Evolutionary conservation across 2,888 invertebrate species (phyloP), one percentile per base, ranked within the genome.

Genomic region (Dorcus hopei): DNA sequence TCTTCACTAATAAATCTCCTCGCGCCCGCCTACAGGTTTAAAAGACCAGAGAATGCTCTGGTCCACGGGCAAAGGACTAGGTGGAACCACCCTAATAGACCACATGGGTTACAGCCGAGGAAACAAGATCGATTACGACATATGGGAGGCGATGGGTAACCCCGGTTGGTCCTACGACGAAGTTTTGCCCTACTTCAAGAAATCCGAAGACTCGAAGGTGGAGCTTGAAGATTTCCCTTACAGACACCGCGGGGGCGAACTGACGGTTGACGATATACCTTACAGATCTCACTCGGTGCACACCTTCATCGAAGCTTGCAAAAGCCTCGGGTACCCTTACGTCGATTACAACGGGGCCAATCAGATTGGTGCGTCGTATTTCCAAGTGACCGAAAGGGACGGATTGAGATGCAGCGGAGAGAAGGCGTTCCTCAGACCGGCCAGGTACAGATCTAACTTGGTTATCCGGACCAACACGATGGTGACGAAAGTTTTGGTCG

Each of bases 291-390:
- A 79, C 4, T 68, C 83, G 33, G 80, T 79, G 0, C 74, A 80
- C 7, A 81, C 84, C 0, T 88, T 85, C 71, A 73, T 89, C 1
- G 79, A 83, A 62, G 87, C 87, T 1, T 87, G 86, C 2, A 80
- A 82, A 69, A 80, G 87, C 70, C 80, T 87, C 38, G 90, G 90
- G 0, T 84, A 87, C 72, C 80, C 81, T 33, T 83, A 85, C 45
- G 80, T 86, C 9, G 91, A 92, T 72, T 88, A 90, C 72, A 89
- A 89, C 67, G 83, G 83, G 0, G 82, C 83, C 38, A 76, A 83
- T 5, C 83, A 84, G 67, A 69, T 86, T 61, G 89, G 90, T 3
- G 88, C 75, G 1, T 75, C 76, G 0, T 83, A 82, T 66, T 82
- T 89, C 0, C 88, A 90, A 75, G 81, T 83, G 0, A 88, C 81